Conservation (phyloP, 2,888 invertebrate genomes). For the Cantharis nigra region DNA sequence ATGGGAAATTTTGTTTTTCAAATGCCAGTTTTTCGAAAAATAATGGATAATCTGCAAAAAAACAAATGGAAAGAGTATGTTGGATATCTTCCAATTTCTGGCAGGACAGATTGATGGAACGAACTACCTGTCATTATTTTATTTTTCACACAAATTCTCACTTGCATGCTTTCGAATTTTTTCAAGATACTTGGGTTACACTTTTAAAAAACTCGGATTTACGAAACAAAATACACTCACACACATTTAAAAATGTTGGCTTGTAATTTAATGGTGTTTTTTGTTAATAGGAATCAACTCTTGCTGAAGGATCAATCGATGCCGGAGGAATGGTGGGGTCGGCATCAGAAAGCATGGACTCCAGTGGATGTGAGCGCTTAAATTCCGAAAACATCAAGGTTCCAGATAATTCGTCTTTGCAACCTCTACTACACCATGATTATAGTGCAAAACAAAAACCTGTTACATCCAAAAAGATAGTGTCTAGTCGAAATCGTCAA, state of each 20-base stretch:
- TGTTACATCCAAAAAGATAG: background rate
- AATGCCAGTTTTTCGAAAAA: no score
- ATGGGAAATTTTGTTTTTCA: no score
- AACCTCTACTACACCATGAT: constrained; percentile 48
- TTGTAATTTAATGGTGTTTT: background rate
- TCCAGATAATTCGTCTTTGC: constrained; percentile 48
- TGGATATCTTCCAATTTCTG: no score
- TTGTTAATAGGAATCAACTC: constrained; percentile 51
- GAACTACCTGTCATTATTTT: background rate
- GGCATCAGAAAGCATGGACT: constrained; percentile 83
- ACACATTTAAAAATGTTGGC: background rate
- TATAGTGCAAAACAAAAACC: constrained; percentile 44
- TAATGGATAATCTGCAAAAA: no score
- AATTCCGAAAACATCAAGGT: constrained; percentile 34
- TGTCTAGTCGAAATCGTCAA: background rate
- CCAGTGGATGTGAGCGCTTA: constrained; percentile 68
- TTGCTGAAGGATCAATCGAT: constrained; percentile 58
- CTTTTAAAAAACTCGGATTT: background rate
- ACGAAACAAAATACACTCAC: background rate
- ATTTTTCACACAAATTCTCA: background rate
- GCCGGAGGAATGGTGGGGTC: constrained; percentile 83
- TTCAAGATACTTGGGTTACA: background rate
- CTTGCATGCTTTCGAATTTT: background rate
- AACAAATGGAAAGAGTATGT: no score
- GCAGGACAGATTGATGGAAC: background rate